Conservation (phyloP, 2,113 vertebrate genomes). For the Pardalotus punctatus region DNA sequence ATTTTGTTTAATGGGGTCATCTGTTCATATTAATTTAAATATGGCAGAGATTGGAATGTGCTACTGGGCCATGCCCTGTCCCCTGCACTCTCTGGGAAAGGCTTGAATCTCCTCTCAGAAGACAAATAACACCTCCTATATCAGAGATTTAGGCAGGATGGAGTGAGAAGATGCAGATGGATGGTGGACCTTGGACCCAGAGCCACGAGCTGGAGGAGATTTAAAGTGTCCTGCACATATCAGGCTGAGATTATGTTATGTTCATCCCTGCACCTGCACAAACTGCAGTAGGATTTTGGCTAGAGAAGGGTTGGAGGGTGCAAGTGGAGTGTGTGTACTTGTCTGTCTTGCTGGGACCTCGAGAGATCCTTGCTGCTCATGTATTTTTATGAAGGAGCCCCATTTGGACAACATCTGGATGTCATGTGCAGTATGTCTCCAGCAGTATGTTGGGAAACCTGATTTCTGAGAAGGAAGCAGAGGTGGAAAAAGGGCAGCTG, state of each 20-base stretch:
- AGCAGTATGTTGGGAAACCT: background rate
- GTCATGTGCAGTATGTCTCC: background rate
- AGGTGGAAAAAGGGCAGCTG: background rate
- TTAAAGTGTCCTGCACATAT: rapidly evolving
- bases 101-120: background rate
- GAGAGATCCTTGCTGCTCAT: background rate
- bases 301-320: background rate
- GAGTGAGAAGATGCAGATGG: background rate
- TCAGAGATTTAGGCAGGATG: background rate
- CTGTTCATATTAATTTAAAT: background rate
- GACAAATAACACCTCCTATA: background rate
- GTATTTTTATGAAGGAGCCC: background rate
- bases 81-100: background rate
- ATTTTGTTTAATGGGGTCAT: background rate
- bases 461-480: conserved; percentile 9
- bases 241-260: background rate
- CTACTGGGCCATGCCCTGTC: background rate
- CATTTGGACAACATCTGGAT: background rate
- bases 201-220: background rate
- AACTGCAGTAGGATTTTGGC: background rate
- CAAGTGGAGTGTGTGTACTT: background rate
- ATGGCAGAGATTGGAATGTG: background rate
- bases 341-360: background rate
- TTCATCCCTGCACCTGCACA: background rate
- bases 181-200: background rate